Conservation (phyloP, 2,888 invertebrate genomes). For the Falcaria lacertinaria region DNA sequence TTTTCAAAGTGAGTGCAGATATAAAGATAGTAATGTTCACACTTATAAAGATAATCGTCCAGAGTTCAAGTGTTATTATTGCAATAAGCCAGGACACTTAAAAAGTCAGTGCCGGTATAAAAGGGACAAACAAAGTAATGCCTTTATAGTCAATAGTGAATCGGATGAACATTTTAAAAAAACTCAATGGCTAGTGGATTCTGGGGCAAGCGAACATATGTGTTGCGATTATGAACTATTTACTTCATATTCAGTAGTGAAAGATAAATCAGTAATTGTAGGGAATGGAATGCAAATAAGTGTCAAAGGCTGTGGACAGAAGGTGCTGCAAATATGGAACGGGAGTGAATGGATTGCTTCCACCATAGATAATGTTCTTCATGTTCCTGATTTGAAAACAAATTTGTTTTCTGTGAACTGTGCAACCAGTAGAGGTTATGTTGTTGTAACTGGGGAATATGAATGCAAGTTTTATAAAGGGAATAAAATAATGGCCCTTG, state of each 20-base stretch:
- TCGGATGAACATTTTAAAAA: conserved; percentile 1
- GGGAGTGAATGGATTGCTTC: conserved; percentile 21
- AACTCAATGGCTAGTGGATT: conserved; percentile 19
- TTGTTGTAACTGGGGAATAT: conserved; percentile 15
- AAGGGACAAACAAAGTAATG: no score
- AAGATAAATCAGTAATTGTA: conserved; percentile 13
- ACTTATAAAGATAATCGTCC: no score
- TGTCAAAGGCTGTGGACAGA: conserved; percentile 15
- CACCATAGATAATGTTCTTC: conserved; percentile 20
- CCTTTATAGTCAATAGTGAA: no score
- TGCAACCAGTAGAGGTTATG: conserved; percentile 18
- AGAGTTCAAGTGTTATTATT: no score
- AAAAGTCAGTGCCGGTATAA: no score
- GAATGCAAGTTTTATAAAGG: conserved; percentile 14
- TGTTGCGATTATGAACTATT: conserved; percentile 16
- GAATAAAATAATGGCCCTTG: conserved; percentile 15
- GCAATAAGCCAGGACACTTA: no score
- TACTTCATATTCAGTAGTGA: conserved; percentile 3
- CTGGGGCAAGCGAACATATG: conserved; percentile 22
- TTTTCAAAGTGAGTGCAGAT: no score
- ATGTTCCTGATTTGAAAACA: conserved; percentile 18
- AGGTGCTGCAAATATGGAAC: conserved; percentile 14
- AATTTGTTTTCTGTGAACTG: conserved; percentile 6
- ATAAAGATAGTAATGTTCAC: no score
- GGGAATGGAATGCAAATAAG: conserved; percentile 16